Evolutionary conservation across 1,140 invertebrate species (phyloP), one percentile per base, ranked within the genome.

Genomic region (Penaeus vannamei): DNA sequence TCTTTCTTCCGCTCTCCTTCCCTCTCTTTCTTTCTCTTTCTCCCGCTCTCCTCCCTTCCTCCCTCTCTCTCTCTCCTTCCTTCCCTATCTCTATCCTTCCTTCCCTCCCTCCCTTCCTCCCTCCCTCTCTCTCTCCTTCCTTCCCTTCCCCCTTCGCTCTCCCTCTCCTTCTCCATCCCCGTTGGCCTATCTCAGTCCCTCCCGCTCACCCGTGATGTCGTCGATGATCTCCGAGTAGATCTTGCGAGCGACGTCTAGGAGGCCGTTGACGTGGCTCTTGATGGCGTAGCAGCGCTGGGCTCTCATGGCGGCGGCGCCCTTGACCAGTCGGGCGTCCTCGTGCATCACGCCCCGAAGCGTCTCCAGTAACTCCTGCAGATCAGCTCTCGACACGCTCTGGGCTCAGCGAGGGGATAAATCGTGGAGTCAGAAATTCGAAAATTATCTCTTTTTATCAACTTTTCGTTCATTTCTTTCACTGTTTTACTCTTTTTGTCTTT

Each of bases 231-330:
- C 96, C 32, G 95, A 95, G 92, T 97, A 97, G 0, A 95, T 95
- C 92, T 95, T 94, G 91, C 97, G 93, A n/a, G 96, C 95, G 29
- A 97, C 93, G 93, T 98, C 97, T 84, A 98, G 93, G 64, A 97
- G 93, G 3, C 95, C 95, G 92, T 96, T 96, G 46, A 96, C 94
- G 32, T 95, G 95, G 32, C 94, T 94, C 93, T 96, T 97, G 4
- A 98, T 95, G 59, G 97, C 97, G 93, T 97, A 97, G 92, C 96
- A 97, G 87, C 97, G 94, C 93, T 98, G 96, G 86, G 96, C 94
- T 87, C 94, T 94, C 92, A 95, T 94, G n/a, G 94, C 94, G 1
- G 94, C 93, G 83, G 94, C 95, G 2, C 96, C 96, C 92, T 95
- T 95, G n/a, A 95, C 94, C 42, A 95, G 95, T 91, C 94, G 95